Evolutionary conservation across 1,140 invertebrate genomes (phyloP).

Genomic region (Pygmarrhopalites habei): DNA sequence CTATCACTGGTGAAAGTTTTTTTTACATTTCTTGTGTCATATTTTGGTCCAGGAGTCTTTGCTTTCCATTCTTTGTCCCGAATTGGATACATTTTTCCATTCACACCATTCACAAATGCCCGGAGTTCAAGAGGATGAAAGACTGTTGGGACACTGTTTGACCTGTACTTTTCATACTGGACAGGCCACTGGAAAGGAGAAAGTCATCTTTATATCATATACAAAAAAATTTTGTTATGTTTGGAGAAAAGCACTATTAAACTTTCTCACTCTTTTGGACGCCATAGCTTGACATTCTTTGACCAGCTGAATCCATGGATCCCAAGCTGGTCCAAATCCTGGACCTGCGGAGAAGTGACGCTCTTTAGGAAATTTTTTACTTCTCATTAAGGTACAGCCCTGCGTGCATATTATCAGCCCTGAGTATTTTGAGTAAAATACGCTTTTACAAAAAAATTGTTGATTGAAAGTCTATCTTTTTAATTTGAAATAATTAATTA

Average conservation of each 20-base stretch:
- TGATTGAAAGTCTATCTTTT: neutral
- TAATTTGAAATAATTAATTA: neutral
- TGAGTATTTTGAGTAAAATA: slow-evolving; percentile 4
- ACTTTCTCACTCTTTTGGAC: slow-evolving; percentile 8
- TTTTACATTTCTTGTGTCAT: slow-evolving; percentile 25
- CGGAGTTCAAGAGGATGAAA: slow-evolving; percentile 32
- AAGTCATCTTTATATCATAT: too few species aligned
- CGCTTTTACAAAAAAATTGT: slow-evolving; percentile 1
- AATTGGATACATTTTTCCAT: slow-evolving; percentile 34
- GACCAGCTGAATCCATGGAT: slow-evolving; percentile 23
- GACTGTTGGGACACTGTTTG: slow-evolving; percentile 23
- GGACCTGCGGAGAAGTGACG: neutral
- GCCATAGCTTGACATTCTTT: neutral
- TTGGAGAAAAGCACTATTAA: neutral
- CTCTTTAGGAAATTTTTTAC: slow-evolving; percentile 8
- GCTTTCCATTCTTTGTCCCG: slow-evolving; percentile 10
- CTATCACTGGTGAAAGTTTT: too few species aligned
- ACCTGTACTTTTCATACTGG: slow-evolving; percentile 14
- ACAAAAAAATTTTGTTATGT: neutral
- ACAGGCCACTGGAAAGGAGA: slow-evolving; percentile 27
- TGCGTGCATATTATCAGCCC: neutral
- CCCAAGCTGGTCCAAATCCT: slow-evolving; percentile 9
- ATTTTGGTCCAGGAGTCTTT: slow-evolving; percentile 22
- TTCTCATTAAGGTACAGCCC: slow-evolving; percentile 15
- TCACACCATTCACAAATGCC: slow-evolving; percentile 22